phyloP scores from a whole-genome alignment of 2,888 invertebrate species.

The Sclerodermus sp. region DNA sequence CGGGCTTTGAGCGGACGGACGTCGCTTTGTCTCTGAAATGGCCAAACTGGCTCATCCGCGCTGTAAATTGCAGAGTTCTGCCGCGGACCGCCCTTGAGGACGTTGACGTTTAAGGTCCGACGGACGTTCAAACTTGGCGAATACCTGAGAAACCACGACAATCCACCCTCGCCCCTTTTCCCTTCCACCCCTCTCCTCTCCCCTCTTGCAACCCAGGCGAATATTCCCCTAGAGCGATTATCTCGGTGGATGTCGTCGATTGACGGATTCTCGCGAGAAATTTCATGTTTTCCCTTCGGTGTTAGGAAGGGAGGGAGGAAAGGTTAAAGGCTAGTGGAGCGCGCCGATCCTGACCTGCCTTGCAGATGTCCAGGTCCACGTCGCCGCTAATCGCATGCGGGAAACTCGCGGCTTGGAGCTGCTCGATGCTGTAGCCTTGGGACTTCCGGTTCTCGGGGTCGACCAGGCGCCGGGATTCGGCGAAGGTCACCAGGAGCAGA shows the following conservation, averaged over 20 bases:
- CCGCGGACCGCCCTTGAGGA: too few species aligned
- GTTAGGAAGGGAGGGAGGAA: neutral
- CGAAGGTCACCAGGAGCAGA: slow-evolving; percentile 24
- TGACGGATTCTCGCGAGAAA: too few species aligned
- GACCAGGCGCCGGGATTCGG: slow-evolving; percentile 22
- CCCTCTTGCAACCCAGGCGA: neutral
- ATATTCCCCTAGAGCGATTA: too few species aligned
- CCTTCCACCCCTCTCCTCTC: neutral
- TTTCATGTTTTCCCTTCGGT: too few species aligned
- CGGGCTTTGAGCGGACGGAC: too few species aligned
- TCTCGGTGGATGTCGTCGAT: neutral
- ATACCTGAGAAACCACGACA: too few species aligned
- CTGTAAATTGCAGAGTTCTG: too few species aligned
- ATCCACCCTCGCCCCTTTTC: neutral
- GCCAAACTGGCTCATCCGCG: too few species aligned
- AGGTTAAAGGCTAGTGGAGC: neutral
- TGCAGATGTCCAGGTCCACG: slow-evolving; percentile 82
- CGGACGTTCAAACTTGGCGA: too few species aligned
- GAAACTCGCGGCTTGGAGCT: slow-evolving; percentile 68
- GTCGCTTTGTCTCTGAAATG: too few species aligned
- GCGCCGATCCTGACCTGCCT: slow-evolving; percentile 67
- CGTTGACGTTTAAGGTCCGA: too few species aligned
- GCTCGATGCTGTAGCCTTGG: slow-evolving; percentile 67
- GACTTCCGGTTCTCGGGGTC: slow-evolving; percentile 12
- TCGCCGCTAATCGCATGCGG: slow-evolving; percentile 73